These are phyloP conservation scores for Danio albolineatus DNA, from an alignment of 2,797 vertebrate species.

Conservation along the genomic window DNA sequence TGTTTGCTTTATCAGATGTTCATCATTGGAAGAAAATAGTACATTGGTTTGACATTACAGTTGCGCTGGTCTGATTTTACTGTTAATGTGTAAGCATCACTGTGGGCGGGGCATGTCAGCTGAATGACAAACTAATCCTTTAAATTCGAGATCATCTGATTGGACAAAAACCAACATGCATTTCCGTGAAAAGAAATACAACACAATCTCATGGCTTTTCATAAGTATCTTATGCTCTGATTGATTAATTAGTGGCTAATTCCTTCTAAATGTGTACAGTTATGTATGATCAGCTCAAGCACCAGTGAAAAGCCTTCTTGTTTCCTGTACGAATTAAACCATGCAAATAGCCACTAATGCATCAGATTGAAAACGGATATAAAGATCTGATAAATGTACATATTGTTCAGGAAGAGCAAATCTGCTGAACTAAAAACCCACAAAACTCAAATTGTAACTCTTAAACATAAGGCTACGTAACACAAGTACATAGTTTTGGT, in stretches of 20 bases:
- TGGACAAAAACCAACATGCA: not conserved
- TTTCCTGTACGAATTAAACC: too few relatives aligned
- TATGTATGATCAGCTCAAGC: too few relatives aligned
- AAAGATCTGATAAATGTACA: not conserved
- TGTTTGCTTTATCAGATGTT: constrained; percentile 3
- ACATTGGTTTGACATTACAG: not conserved
- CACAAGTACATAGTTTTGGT: constrained; percentile 26
- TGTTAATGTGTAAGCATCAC: not conserved
- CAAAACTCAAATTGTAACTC: constrained; percentile 10
- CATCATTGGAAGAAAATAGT: not conserved
- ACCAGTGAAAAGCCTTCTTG: too few relatives aligned
- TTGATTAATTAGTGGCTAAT: too few relatives aligned
- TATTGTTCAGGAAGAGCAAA: not conserved
- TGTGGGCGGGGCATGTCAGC: not conserved
- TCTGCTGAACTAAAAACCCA: not conserved
- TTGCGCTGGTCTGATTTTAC: not conserved
- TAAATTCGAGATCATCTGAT: not conserved
- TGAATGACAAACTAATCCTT: too few relatives aligned
- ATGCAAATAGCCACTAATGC: too few relatives aligned
- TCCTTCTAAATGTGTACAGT: too few relatives aligned
- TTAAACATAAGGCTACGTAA: constrained; percentile 2
- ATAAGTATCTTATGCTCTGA: too few relatives aligned
- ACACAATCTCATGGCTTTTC: too few relatives aligned
- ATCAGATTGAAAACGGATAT: too few relatives aligned
- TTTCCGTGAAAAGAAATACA: not conserved